Evolutionary conservation across 1,140 invertebrate genomes (phyloP), one percentile per base, ranked within the genome.

Genomic region (Helicoverpa zea): DNA sequence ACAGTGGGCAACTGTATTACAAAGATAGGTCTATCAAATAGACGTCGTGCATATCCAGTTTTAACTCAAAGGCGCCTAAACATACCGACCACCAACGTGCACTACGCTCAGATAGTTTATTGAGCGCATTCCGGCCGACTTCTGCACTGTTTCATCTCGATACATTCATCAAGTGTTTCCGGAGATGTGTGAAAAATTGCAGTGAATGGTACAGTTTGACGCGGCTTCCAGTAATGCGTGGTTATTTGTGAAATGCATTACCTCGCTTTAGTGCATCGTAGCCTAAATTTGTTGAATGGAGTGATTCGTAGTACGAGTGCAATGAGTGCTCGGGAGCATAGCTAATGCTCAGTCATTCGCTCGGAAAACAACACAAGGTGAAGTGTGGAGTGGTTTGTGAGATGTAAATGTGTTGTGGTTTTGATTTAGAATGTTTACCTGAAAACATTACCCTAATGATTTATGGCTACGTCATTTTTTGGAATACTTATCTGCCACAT

Each of bases 141-240:
- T 64, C 75, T 77, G 29, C 29, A 54, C 75, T 66, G 49, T 54
- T 64, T 66, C 61, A 54, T 66, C 54, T 75, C 56, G n/a, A 64
- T 66, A 66, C 75, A 77, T 76, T 63, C 18, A 76, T 77, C 61
- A 54, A 18, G 49, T 54, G 75, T 54, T 54, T 66, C 75, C 58
- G 23, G 49, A 54, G 23, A 30, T 64, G 58, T 77, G 47, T 63
- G 73, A 77, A 77, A 64, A 52, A 76, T 76, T 64, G 49, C 61
- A 64, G 58, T 14, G 23, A 64, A 43, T 43, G 35, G 29, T 49
- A 13, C 10, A 49, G n/a, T 61, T 16, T 61, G 35, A 61, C 16
- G 58, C 61, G 30, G 52, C 35, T 43, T 43, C 35, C 5, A 43
- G 35, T 43, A 43, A 43, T 43, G 35, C 35, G 35, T 43, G 5